Evolutionary conservation across 2,797 vertebrate species (phyloP).

Genomic region (Hyperoplus immaculatus): DNA sequence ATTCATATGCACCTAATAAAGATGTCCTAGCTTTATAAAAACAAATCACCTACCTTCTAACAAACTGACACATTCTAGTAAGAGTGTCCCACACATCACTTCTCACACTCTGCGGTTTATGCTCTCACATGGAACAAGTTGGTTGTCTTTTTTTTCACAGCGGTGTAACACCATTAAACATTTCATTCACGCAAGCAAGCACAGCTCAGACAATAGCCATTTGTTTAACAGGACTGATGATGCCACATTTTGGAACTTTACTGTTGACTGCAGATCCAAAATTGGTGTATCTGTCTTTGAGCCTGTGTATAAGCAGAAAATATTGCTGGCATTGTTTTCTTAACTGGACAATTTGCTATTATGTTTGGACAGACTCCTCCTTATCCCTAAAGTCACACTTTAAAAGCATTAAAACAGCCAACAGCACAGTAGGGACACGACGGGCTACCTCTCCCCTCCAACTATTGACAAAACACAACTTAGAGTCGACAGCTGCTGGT

Average conservation of each 20-base stretch:
- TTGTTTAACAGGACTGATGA: slow-evolving; percentile 45
- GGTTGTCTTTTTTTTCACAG: slow-evolving; percentile 52
- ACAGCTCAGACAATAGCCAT: slow-evolving; percentile 48
- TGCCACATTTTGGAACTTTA: slow-evolving; percentile 40
- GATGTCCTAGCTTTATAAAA: neutral
- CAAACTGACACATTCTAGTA: slow-evolving; percentile 16
- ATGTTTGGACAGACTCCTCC: slow-evolving; percentile 70
- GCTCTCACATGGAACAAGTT: slow-evolving; percentile 41
- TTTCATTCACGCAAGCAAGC: slow-evolving; percentile 58
- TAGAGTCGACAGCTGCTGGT: slow-evolving; percentile 73
- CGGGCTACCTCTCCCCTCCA: slow-evolving; percentile 66
- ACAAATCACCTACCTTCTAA: neutral
- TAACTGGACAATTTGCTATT: slow-evolving; percentile 37
- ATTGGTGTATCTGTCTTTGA: slow-evolving; percentile 5
- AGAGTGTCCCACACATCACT: slow-evolving; percentile 29
- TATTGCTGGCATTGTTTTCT: neutral
- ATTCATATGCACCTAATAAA: neutral
- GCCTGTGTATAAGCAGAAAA: neutral
- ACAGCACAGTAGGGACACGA: slow-evolving; percentile 61
- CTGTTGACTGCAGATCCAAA: slow-evolving; percentile 18
- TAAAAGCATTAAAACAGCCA: slow-evolving; percentile 79
- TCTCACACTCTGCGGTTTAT: slow-evolving; percentile 60
- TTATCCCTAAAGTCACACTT: slow-evolving; percentile 72
- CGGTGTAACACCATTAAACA: slow-evolving; percentile 44
- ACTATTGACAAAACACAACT: slow-evolving; percentile 79